Percentiles rank a stretch among this genome's conserved stretches.
These are phyloP conservation scores for Habrosyne pyritoides DNA, from an alignment of 2,888 invertebrate genomes.

Conservation along the genomic window DNA sequence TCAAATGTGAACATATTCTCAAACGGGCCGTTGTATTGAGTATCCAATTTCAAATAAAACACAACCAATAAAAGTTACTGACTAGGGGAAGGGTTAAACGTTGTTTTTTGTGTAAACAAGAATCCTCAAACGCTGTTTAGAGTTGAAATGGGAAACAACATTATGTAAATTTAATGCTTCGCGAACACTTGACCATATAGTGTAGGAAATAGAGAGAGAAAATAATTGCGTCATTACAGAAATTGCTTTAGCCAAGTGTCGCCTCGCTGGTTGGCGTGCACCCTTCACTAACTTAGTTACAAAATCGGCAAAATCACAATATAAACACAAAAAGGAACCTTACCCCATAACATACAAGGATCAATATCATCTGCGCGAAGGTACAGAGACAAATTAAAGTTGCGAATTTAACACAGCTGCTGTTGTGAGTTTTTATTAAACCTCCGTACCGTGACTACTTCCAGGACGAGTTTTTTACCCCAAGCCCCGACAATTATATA, in stretches of 20 bases:
- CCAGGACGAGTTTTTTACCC: conserved; percentile 5
- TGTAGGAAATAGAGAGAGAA: conserved; percentile 52
- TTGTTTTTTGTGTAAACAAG: conserved; percentile 38
- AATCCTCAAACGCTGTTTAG: conserved; percentile 27
- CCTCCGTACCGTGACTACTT: conserved; percentile 19
- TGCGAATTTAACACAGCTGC: conserved; percentile 44
- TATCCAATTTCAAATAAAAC: conserved; percentile 16
- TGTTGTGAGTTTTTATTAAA: conserved; percentile 52
- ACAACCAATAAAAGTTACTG: conserved; percentile 32
- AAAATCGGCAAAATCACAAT: conserved; percentile 27
- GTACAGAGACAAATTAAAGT: conserved; percentile 46
- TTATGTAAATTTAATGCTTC: conserved; percentile 55
- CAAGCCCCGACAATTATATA: conserved; percentile 19
- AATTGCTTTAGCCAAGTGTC: conserved; percentile 53
- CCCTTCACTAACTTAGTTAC: conserved; percentile 56
- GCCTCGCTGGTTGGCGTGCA: conserved; percentile 34
- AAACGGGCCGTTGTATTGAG: not conserved
- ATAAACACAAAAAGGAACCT: conserved; percentile 34
- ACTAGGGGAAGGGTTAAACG: conserved; percentile 27
- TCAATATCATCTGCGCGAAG: conserved; percentile 27
- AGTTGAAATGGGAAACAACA: conserved; percentile 40
- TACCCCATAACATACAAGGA: conserved; percentile 27
- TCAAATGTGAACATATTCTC: not conserved
- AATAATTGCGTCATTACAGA: conserved; percentile 70
- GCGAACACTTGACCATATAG: conserved; percentile 57